These are phyloP conservation scores for Nothocercus nigrocapillus DNA, from an alignment of 2,113 vertebrate genomes.

Conservation along the genomic window DNA sequence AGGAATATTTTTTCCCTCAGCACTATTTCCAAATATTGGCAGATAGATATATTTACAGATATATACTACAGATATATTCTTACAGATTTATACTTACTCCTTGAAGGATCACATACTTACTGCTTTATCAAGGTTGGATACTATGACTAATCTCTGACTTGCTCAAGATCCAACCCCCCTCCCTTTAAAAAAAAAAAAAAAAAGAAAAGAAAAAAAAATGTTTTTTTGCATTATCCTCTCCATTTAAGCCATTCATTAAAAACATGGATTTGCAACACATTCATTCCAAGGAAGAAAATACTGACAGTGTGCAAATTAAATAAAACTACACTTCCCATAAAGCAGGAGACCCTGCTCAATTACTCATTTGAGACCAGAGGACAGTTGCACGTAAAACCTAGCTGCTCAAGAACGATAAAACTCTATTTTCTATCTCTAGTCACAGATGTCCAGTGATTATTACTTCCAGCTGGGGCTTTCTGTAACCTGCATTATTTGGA, in stretches of 20 bases:
- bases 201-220: neutral
- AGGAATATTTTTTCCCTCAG: constrained; percentile 11
- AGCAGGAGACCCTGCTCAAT: constrained; percentile 28
- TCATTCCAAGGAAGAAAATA: constrained; percentile 56
- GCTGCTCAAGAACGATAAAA: constrained; percentile 44
- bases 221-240: constrained; percentile 22
- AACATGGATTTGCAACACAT: constrained; percentile 42
- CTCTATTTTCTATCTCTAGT: constrained; percentile 18
- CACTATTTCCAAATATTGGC: constrained; percentile 46
- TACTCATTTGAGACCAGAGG: constrained; percentile 42
- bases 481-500: neutral
- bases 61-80: constrained; percentile 28
- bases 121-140: constrained; percentile 47
- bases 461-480: neutral
- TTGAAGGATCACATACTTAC: neutral
- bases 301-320: constrained; percentile 59
- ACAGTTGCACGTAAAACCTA: constrained; percentile 40
- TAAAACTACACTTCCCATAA: constrained; percentile 23
- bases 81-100: neutral
- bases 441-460: neutral
- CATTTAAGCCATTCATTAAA: constrained; percentile 37
- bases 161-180: constrained; percentile 11
- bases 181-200: neutral
- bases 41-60: constrained; percentile 22
- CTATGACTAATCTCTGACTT: constrained; percentile 36